Percentiles rank a stretch among this genome's conserved stretches.
Conservation (phyloP, 2,113 vertebrate genomes). For the Tragelaphus scriptus region DNA sequence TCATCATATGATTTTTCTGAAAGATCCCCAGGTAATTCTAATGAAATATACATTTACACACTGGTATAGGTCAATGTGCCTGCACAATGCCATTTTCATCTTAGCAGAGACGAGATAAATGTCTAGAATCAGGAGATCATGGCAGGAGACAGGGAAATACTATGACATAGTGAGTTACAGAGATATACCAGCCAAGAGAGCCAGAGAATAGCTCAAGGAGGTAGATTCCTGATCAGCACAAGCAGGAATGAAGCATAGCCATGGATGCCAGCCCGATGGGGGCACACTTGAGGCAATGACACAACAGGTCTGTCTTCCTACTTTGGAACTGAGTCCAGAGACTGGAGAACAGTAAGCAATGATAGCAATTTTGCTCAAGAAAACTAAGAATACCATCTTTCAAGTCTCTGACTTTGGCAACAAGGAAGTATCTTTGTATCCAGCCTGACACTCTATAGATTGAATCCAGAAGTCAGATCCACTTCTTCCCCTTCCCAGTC, state of each 20-base stretch:
- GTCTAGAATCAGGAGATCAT: neutral
- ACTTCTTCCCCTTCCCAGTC: neutral
- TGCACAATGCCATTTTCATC: neutral
- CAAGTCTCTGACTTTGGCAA: neutral
- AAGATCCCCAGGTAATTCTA: neutral
- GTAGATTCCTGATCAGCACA: neutral
- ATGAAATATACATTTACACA: neutral
- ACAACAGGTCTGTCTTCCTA: neutral
- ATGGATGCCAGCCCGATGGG: too few relatives aligned
- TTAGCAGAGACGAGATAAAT: neutral
- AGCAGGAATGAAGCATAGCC: neutral
- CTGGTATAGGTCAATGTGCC: neutral
- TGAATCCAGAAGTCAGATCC: neutral
- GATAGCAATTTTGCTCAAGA: neutral
- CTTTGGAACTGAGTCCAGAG: neutral
- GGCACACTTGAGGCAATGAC: neutral
- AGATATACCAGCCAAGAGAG: neutral
- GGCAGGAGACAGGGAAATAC: neutral
- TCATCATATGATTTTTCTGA: neutral
- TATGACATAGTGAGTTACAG: neutral
- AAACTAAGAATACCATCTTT: neutral
- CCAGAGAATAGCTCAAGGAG: neutral
- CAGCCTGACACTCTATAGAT: neutral
- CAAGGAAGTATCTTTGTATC: neutral
- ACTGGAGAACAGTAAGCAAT: neutral